Percentiles rank a stretch among this genome's conserved stretches.
These are phyloP conservation scores for Nothobranchius furzeri DNA, from an alignment of 2,113 vertebrate genomes.

Conservation along the genomic window DNA sequence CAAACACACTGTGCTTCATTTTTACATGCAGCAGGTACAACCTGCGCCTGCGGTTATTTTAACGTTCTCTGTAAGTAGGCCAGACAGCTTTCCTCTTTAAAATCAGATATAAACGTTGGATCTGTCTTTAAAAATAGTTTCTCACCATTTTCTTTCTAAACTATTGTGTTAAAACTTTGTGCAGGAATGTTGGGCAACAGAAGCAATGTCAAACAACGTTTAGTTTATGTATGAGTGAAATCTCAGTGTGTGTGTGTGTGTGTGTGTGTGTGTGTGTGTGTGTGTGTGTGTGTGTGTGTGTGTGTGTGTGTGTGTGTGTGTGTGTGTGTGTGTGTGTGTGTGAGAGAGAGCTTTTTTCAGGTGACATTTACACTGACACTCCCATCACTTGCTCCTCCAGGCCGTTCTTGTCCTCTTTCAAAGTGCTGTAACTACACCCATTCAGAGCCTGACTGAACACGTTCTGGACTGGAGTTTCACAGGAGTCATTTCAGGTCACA, in stretches of 20 bases:
- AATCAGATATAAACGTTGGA: too few species aligned
- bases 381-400: conserved; percentile 47
- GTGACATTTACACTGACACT: conserved; percentile 50
- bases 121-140: background rate
- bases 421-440: conserved; percentile 44
- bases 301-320: too few species aligned
- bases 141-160: too few species aligned
- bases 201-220: background rate
- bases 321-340: too few species aligned
- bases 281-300: too few species aligned
- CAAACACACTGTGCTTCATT: conserved; percentile 28
- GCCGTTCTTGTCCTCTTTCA: conserved; percentile 50
- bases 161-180: conserved; percentile 53
- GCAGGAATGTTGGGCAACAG: conserved; percentile 37
- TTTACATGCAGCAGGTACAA: background rate
- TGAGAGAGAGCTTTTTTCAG: conserved; percentile 10
- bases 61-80: background rate
- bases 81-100: too few species aligned
- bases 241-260: conserved; percentile 1
- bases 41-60: conserved; percentile 8
- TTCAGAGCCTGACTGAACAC: conserved; percentile 47
- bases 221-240: background rate
- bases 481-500: conserved; percentile 1
- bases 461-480: conserved; percentile 4
- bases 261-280: too few species aligned